Conservation (phyloP, 2,797 vertebrate genomes). For the Lacerta bilineata region DNA sequence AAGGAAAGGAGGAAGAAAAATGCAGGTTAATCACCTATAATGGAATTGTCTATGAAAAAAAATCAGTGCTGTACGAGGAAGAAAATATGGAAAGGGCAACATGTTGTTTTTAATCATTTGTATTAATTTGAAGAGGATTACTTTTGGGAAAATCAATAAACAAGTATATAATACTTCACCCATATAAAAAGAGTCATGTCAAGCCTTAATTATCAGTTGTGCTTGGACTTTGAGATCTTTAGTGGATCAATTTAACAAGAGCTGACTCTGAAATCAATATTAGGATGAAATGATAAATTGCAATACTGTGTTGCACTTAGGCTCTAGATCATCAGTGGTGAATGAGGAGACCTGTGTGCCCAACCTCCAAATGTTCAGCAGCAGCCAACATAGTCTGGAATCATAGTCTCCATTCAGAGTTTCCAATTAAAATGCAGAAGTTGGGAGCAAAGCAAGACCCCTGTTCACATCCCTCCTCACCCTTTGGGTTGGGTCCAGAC, state of each 20-base stretch:
- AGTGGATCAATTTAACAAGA: constrained; percentile 58
- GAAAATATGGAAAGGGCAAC: neutral
- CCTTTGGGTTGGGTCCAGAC: too few relatives aligned
- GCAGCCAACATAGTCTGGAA: neutral
- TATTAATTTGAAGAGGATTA: constrained; percentile 31
- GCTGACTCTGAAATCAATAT: constrained; percentile 53
- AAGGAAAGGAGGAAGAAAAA: neutral
- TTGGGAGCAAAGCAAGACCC: too few relatives aligned
- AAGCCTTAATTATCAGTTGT: constrained; percentile 18
- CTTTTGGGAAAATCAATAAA: neutral
- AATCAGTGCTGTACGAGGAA: neutral
- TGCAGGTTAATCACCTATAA: neutral
- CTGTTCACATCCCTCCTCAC: too few relatives aligned
- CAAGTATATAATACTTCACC: constrained; percentile 34
- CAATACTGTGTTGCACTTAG: constrained; percentile 11
- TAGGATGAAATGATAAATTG: constrained; percentile 60
- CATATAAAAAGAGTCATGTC: constrained; percentile 22
- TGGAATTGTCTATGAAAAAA: neutral
- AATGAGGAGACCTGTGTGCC: too few relatives aligned
- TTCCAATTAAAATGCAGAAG: too few relatives aligned
- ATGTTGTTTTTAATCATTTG: neutral
- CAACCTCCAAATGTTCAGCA: neutral
- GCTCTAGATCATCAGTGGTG: constrained; percentile 11
- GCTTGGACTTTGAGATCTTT: constrained; percentile 52
- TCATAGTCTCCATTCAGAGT: too few relatives aligned